Evolutionary conservation across 2,888 invertebrate species (phyloP), one percentile per base, ranked within the genome.

Genomic region (Labia minor): DNA sequence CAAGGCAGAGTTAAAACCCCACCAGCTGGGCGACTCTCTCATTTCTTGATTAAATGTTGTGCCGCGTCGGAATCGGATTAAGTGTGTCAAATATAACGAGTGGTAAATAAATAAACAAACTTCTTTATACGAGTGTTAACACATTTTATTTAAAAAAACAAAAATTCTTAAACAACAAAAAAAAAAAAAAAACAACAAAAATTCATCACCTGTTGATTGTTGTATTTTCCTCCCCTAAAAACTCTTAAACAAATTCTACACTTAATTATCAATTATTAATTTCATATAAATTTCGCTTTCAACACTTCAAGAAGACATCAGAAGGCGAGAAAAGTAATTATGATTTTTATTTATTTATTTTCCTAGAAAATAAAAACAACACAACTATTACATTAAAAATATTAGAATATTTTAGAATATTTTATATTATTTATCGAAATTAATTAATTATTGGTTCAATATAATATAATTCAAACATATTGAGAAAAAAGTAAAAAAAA

Each of bases 21-120:
- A 10, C 49, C 49, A 49, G 49, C 49, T 14, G 49, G 26, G 26
- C 14, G 3, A 49, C 16, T 49, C 49, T 49, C 49, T 49, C n/a
- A 49, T 14, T 49, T 49, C 8, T 49, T 16, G 49, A 49, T 49
- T 49, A 49, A 49, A 49, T 49, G 49, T 4, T 49, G 3, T 49
- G 49, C 49, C n/a, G 3, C 8, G n/a, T 49, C 16, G 2, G 49
- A 49, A 49, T 3, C 3, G n/a, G 49, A 49, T 49, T 26, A 49
- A 49, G 49, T 49, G 49, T 49, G 49, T 49, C 49, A 49, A 49
- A 49, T 49, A 14, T 49, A 49, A 49, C 49, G 14, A 49, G 49
- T 49, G 49, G 49, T 10, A 49, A 49, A 33, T 8, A 49, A 49
- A 49, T n/a, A 49, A 49, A 49, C 49, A 49, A 49, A 49, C 49